Evolutionary conservation across 1,140 invertebrate species (phyloP).

Genomic region (Zelostemma sp.): DNA sequence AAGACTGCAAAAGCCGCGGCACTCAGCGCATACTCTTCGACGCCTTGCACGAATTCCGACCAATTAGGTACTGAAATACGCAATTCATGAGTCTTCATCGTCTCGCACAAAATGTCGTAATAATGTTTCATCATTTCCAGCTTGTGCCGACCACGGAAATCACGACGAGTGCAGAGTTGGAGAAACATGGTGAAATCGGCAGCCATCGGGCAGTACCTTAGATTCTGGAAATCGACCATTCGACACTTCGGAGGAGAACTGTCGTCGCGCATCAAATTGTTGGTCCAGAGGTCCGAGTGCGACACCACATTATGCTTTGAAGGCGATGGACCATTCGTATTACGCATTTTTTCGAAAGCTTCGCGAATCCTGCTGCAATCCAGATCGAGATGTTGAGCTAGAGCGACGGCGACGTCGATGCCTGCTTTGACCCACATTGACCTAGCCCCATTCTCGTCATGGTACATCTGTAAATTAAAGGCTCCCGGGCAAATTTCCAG

Average conservation of each 20-base stretch:
- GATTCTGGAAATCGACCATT: constrained; percentile 74
- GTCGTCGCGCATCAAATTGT: constrained; percentile 71
- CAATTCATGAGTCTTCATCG: constrained; percentile 26
- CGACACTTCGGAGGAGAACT: no score
- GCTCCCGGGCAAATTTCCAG: no score
- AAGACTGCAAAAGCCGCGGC: constrained; percentile 52
- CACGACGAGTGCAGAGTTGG: constrained; percentile 54
- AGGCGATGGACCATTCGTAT: constrained; percentile 65
- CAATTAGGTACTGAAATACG: constrained; percentile 46
- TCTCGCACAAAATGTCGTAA: constrained; percentile 50
- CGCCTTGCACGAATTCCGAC: constrained; percentile 52
- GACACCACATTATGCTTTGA: constrained; percentile 70
- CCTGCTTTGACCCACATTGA: constrained; percentile 26
- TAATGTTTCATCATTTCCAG: constrained; percentile 59
- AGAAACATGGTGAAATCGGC: no score
- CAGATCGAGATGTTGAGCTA: constrained; percentile 40
- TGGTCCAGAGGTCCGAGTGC: no score
- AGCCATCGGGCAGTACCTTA: no score
- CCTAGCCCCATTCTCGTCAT: constrained; percentile 17
- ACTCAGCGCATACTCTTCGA: constrained; percentile 59
- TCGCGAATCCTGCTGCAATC: constrained; percentile 55
- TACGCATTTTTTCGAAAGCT: constrained; percentile 55
- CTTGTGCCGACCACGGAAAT: constrained; percentile 53
- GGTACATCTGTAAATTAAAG: constrained; percentile 34
- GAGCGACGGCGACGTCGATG: not conserved